phyloP scores from a whole-genome alignment of 2,113 vertebrate genomes.

The Cyanocitta stelleri region DNA sequence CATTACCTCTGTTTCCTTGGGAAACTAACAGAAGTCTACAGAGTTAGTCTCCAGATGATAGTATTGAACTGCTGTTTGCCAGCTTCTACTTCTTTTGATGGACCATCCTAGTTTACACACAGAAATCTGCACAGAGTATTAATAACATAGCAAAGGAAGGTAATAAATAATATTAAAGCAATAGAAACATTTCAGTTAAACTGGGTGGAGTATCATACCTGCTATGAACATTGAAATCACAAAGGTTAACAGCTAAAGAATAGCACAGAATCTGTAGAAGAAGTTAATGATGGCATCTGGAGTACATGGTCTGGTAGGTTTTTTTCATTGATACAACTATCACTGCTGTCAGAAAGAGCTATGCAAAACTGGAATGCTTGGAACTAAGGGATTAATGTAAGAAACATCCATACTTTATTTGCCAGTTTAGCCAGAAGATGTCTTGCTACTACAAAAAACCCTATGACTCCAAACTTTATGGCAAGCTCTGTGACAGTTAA shows the following conservation, averaged over 20 bases:
- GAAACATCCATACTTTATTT: neutral
- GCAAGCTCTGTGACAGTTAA: neutral
- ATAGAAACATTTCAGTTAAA: neutral
- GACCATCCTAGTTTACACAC: neutral
- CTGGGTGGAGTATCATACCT: neutral
- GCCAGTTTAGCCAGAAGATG: neutral
- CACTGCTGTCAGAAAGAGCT: neutral
- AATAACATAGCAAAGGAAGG: neutral
- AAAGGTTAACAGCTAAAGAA: neutral
- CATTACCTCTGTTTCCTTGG: neutral
- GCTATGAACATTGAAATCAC: neutral
- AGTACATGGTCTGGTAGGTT: neutral
- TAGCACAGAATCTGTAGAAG: neutral
- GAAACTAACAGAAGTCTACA: neutral
- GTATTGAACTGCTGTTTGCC: neutral
- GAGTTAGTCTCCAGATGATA: rapidly evolving
- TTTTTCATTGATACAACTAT: neutral
- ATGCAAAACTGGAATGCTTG: neutral
- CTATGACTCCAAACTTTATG: neutral
- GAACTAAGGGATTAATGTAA: neutral
- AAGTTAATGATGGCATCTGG: neutral
- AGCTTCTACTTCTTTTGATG: neutral
- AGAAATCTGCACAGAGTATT: neutral
- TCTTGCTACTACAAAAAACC: neutral
- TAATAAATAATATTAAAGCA: neutral